Percentiles rank a stretch among this genome's conserved stretches.
Evolutionary conservation across 2,888 invertebrate species (phyloP).

Genomic region (Zygogramma bicolorata): DNA sequence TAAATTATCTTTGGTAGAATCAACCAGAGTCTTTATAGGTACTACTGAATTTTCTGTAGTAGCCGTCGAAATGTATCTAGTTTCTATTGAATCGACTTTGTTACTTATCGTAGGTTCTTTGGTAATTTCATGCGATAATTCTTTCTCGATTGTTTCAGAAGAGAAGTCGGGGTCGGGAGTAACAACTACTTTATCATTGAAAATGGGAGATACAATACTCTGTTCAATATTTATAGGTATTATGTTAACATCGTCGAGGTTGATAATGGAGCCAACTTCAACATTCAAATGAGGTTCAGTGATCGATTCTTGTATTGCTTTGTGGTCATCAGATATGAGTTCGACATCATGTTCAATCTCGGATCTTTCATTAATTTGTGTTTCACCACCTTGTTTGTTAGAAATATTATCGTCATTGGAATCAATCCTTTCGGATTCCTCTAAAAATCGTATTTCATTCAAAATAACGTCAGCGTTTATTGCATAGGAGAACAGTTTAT

Average conservation of each 20-base stretch:
- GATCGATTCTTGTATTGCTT: neutral
- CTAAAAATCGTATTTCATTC: neutral
- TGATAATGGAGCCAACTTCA: neutral
- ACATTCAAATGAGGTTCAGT: neutral
- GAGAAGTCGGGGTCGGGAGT: neutral
- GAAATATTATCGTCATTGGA: neutral
- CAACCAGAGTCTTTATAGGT: neutral
- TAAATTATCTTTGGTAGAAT: neutral
- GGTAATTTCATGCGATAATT: neutral
- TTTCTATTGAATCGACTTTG: neutral
- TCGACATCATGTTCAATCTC: neutral
- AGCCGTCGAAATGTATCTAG: neutral
- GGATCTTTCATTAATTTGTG: neutral
- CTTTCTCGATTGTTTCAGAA: neutral
- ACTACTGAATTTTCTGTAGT: neutral
- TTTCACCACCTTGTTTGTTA: slow-evolving; percentile 6
- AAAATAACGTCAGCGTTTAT: slow-evolving; percentile 4
- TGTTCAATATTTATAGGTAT: neutral
- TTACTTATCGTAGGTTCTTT: neutral
- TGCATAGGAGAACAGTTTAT: neutral
- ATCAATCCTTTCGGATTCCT: neutral
- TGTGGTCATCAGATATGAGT: neutral
- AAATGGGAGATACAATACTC: neutral
- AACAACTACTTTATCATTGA: neutral
- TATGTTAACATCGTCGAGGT: neutral